Evolutionary conservation across 2,113 vertebrate species (phyloP), one percentile per base, ranked within the genome.

Genomic region (Gobio gobio): DNA sequence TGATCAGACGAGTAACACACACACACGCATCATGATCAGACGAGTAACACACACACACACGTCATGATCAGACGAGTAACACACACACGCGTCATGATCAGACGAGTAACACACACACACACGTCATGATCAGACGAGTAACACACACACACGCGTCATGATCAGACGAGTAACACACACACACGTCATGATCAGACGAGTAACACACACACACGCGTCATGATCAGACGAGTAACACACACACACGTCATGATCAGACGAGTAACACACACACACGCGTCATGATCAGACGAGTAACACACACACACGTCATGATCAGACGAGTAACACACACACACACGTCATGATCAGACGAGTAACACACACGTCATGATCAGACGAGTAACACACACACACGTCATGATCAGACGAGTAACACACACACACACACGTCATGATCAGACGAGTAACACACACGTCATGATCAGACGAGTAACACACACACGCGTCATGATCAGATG

Each of bases 231-330:
- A 95, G 95, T 40, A 3, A 20, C 64, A 36, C 36, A 36, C 36
- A 29, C 40, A 40, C 20, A 10, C 22, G 29, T 40, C 18, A 40
- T 2, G 66, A 70, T 22, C n/a, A 22, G 20, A 3, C 16, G n/a
- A n/a, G n/a, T n/a, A n/a, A n/a, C n/a, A n/a, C n/a, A n/a, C n/a
- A n/a, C n/a, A n/a, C n/a, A n/a, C n/a, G n/a, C n/a, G n/a, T n/a
- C n/a, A n/a, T n/a, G n/a, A n/a, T n/a, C n/a, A 94, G 93, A 95
- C 93, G 95, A 95, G 95, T 40, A 3, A 20, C 64, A 36, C 36
- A 36, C 36, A 29, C 40, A 40, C 20, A 10, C 22, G 29, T 40
- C 18, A 40, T 2, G 66, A 70, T 22, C n/a, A 22, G 20, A 3
- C 16, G n/a, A n/a, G n/a, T n/a, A n/a, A n/a, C n/a, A n/a, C n/a